Base-by-base conservation (phyloP, 1,140 invertebrate species). In the Pseudomyrmex sp. region DNA sequence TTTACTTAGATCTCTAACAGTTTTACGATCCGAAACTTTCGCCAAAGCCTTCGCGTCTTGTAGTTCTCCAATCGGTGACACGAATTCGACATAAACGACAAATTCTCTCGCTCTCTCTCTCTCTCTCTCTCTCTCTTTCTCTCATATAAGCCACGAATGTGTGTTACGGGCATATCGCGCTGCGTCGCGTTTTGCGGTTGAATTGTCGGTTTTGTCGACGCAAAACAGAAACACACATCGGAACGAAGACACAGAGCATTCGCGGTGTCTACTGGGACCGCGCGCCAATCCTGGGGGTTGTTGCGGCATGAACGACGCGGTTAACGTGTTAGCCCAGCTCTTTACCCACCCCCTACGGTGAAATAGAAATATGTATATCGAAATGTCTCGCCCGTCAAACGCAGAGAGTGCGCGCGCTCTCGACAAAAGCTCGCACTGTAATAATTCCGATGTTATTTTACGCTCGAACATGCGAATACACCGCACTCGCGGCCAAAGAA, bases 321-420 rank as follows among this genome's bases (percentile, higher is more conserved):
- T 80, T 70, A 72, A 50, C 54, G 44, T 46, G 76, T 61, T 80
- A 61, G 44, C 65, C 50, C 2, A 7, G 35, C 54, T 23, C 76
- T 72, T 79, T n/a, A 8, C 10, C 5, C 44, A 48, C 12, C 48
- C 52, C 44, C 10, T 8, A 23, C 15, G n/a, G 35, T 7, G 35
- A 35, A 70, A 59, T 18, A 13, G 62, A 70, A 48, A 79, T 35
- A 35, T 35, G 35, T 69, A 48, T 80, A 59, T 72, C 54, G 76
- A 80, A 80, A 80, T 59, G 66, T 72, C 46, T 20, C 66, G 56
- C 18, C 66, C 52, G 58, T 80, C 76, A 80, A 72, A 80, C n/a
- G 56, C 76, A 80, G 35, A 35, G 35, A 35, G 35, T 35, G 76
- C 26, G 26, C 18, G 8, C 44, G 18, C 44, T 18, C 44, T 56